Percentiles rank a stretch among this genome's conserved stretches.
Conservation (phyloP, 2,888 invertebrate species). For the Drosophila kuntzei region DNA sequence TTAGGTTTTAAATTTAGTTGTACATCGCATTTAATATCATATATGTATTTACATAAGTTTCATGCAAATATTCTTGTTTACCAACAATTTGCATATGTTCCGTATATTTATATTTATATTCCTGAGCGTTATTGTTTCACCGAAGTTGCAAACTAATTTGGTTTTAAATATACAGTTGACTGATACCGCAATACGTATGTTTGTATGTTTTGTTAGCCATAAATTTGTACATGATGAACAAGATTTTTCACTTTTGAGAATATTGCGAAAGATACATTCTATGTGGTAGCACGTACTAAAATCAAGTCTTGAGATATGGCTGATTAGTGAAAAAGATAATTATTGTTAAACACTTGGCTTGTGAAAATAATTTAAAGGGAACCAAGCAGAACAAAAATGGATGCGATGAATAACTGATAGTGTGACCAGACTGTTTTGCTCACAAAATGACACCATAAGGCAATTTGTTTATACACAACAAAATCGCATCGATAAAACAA, state of each 20-base stretch:
- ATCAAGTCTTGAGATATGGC: not conserved
- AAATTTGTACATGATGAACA: not conserved
- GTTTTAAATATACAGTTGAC: not conserved
- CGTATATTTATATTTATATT: not conserved
- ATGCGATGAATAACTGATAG: constrained; percentile 47
- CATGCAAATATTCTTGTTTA: constrained; percentile 1
- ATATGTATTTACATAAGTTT: not conserved
- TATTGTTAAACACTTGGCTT: constrained; percentile 10
- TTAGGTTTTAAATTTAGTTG: constrained; percentile 85
- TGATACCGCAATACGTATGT: not conserved
- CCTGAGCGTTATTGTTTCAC: not conserved
- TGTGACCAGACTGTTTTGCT: constrained; percentile 24
- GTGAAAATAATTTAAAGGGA: constrained; percentile 45
- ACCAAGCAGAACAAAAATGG: constrained; percentile 54
- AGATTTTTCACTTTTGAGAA: not conserved
- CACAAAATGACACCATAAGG: constrained; percentile 1
- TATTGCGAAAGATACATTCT: not conserved
- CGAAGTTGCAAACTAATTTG: not conserved
- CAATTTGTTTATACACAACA: not conserved
- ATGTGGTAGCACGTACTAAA: not conserved
- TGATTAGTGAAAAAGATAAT: not conserved
- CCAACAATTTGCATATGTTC: not conserved
- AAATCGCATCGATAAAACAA: not conserved
- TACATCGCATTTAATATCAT: constrained; percentile 87
- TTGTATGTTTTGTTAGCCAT: not conserved